Evolutionary conservation across 2,113 vertebrate species (phyloP).

Genomic region (Chunga burmeisteri): DNA sequence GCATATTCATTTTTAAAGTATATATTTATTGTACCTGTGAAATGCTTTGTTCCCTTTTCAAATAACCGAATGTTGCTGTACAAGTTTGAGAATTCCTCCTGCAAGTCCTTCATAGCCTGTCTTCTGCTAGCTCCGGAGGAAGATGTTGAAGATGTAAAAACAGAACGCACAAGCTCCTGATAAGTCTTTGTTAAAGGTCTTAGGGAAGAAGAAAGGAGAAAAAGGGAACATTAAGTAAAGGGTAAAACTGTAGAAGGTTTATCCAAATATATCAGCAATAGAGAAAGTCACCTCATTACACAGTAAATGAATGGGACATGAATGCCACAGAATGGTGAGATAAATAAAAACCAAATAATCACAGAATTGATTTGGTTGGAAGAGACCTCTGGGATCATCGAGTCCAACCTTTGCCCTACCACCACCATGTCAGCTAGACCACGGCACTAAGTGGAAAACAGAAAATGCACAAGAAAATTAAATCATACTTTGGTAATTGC

Average conservation of each 20-base stretch:
- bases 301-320: not conserved
- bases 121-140: slow-evolving; percentile 83
- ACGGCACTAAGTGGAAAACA: not conserved
- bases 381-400: no score
- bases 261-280: not conserved
- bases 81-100: slow-evolving; percentile 91
- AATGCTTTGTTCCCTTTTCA: slow-evolving; percentile 89
- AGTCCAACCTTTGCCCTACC: no score
- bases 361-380: no score
- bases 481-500: not conserved
- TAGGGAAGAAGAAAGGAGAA: not conserved
- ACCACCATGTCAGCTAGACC: no score
- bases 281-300: not conserved
- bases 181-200: slow-evolving; percentile 90
- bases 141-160: slow-evolving; percentile 85
- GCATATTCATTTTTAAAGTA: not conserved
- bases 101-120: slow-evolving; percentile 90
- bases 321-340: not conserved
- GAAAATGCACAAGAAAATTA: not conserved
- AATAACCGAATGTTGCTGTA: slow-evolving; percentile 92
- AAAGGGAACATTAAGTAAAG: not conserved
- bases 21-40: slow-evolving; percentile 79
- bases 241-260: not conserved
- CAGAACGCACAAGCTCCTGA: slow-evolving; percentile 87
- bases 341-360: not conserved